Conservation (phyloP, 1,140 invertebrate species). For the Bicyclus anynana region DNA sequence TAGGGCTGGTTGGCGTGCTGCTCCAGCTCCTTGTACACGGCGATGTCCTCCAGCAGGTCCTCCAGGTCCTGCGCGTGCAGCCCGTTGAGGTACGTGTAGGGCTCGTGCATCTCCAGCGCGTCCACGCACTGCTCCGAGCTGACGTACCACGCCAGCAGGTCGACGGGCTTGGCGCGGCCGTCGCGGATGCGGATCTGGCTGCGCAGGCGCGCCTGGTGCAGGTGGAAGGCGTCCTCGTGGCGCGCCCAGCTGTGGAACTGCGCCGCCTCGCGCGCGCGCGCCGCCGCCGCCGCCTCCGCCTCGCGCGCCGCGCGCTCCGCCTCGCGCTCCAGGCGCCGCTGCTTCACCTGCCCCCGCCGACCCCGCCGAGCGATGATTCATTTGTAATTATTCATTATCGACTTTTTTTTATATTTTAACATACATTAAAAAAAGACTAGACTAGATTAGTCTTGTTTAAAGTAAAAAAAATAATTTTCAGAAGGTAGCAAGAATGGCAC, state of each 20-base stretch:
- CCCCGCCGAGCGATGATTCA: not conserved
- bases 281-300: conserved; percentile 91
- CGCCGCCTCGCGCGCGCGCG: conserved; percentile 95
- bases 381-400: too few relatives aligned
- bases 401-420: too few relatives aligned
- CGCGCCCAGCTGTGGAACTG: conserved; percentile 96
- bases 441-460: too few relatives aligned
- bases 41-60: conserved; percentile 97
- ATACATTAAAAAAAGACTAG: too few relatives aligned
- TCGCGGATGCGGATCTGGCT: conserved; percentile 97
- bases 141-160: conserved; percentile 97
- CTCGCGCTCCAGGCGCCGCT: conserved; percentile 92
- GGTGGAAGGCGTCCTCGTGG: conserved; percentile 96
- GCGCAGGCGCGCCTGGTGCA: conserved; percentile 92
- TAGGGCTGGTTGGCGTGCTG: conserved; percentile 93
- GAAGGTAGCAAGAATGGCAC: too few relatives aligned
- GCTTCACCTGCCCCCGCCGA: conserved; percentile 83
- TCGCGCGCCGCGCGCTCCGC: conserved; percentile 92
- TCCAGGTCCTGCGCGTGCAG: conserved; percentile 95
- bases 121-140: conserved; percentile 94
- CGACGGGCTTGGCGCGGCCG: conserved; percentile 98
- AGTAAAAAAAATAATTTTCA: too few relatives aligned
- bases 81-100: conserved; percentile 96
- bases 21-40: conserved; percentile 89
- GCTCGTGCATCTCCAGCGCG: conserved; percentile 98